A percentile compares a stretch with the other conserved stretches of the same genome.
Evolutionary conservation across 2,888 invertebrate genomes (phyloP).

Genomic region (Rhyacophila evoluta): DNA sequence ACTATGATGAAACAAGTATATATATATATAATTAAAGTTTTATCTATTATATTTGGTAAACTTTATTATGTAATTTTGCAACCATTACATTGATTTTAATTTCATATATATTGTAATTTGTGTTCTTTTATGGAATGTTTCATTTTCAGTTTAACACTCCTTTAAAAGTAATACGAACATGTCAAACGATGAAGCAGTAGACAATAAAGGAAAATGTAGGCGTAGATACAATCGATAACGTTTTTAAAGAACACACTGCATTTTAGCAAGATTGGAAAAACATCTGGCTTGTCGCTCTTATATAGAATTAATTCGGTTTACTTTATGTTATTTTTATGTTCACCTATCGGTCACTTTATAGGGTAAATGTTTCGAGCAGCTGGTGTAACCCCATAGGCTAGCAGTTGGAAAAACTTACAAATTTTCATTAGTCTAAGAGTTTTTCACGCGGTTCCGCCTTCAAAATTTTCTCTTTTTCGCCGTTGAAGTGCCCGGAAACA

Average conservation of each 20-base stretch:
- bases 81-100: too few species aligned
- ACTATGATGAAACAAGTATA: too few species aligned
- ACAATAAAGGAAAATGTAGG: too few species aligned
- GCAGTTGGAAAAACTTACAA: constrained; percentile 28
- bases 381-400: not conserved
- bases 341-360: not conserved
- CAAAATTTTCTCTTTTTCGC: not conserved
- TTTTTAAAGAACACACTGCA: not conserved
- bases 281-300: not conserved
- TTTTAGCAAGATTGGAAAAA: not conserved
- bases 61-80: too few species aligned
- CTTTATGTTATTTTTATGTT: not conserved
- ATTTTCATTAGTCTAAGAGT: constrained; percentile 36
- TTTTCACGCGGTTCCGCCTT: not conserved
- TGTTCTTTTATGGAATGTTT: too few species aligned
- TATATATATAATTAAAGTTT: too few species aligned
- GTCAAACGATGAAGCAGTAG: too few species aligned
- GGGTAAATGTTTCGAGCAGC: not conserved
- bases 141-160: too few species aligned
- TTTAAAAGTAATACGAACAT: too few species aligned
- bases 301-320: not conserved
- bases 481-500: constrained; percentile 5
- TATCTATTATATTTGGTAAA: too few species aligned
- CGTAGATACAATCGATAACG: not conserved
- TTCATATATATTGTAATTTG: too few species aligned